Evolutionary conservation across 1,140 invertebrate genomes (phyloP), one percentile per base, ranked within the genome.

Genomic region (Bactericera cockerelli): DNA sequence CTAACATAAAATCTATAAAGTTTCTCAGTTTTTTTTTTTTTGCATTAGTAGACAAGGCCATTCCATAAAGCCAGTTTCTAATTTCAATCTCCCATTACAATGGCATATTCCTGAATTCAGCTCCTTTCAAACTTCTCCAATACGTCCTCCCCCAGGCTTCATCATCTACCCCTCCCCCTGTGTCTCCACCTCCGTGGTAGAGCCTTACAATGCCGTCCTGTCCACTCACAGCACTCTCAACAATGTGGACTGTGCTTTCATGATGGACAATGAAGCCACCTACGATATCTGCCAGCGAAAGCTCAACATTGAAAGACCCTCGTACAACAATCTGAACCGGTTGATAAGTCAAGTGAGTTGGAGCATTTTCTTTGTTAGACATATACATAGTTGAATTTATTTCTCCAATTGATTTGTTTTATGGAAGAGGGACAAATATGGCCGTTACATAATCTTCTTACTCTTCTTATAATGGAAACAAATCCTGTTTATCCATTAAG

Each of bases 181-280:
- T 22, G 42, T 25, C 21, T 67, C 65, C 11, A 67, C 65, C 21
- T 60, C 63, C 25, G 64, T 67, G n/a, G 81, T 83, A 2, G 81
- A 83, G 65, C 81, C 81, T 0, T 83, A 83, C 71, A 83, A 83
- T 66, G 76, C 80, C 14, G 74, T 82, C 49, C 69, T 83, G 26
- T 80, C 79, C 24, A 81, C 80, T 2, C 80, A 81, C 65, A 79
- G 77, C n/a, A 83, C 80, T 10, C 66, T 83, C 56, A 77, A 81
- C 63, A 76, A 81, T 64, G 76, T 78, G 1, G 80, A 83, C 66
- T 82, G 78, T 66, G 78, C 80, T 19, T 81, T 83, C 67, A 75
- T 81, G 75, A 76, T 81, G 11, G 81, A 84, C 69, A 75, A 81
- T 66, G 80, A 82, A 66, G 79, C 78, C 59, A 81, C 82, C 57